These are phyloP conservation scores for Halcyon leucocephala DNA, from an alignment of 2,797 vertebrate species.

Conservation along the genomic window DNA sequence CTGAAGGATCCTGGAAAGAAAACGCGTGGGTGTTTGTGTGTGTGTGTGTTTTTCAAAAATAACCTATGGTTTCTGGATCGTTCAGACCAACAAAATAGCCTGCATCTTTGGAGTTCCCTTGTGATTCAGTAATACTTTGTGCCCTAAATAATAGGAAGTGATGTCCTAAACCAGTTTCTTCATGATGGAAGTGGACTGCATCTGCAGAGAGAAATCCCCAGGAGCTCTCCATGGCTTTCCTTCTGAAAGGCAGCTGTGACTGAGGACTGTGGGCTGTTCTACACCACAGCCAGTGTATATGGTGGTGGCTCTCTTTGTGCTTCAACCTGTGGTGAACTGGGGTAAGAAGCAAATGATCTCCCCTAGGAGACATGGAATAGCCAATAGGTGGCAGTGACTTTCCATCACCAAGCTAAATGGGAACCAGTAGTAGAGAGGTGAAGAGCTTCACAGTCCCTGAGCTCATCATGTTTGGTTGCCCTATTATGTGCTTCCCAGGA, in stretches of 20 bases:
- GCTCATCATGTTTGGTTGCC: background rate
- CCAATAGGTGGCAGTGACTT: slow-evolving; percentile 48
- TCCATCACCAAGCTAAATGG: background rate
- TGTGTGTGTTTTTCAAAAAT: background rate
- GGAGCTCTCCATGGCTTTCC: background rate
- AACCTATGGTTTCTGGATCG: background rate
- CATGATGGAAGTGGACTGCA: background rate
- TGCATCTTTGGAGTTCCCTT: background rate
- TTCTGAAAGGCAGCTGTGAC: background rate
- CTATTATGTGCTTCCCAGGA: background rate
- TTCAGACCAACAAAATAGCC: background rate
- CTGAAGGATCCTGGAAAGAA: background rate
- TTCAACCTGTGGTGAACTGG: background rate
- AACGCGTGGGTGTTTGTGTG: background rate
- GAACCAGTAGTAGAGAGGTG: background rate
- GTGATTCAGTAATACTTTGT: background rate
- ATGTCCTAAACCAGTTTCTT: background rate
- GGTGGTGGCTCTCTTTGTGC: background rate
- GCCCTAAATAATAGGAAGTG: background rate
- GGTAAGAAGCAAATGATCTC: background rate
- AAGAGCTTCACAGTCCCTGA: background rate
- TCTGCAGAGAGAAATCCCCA: background rate
- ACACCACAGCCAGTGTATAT: background rate
- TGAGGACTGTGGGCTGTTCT: background rate
- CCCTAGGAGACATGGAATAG: background rate